These are phyloP conservation scores for Cryptoprocta ferox DNA, from an alignment of 2,797 vertebrate genomes.

Conservation along the genomic window DNA sequence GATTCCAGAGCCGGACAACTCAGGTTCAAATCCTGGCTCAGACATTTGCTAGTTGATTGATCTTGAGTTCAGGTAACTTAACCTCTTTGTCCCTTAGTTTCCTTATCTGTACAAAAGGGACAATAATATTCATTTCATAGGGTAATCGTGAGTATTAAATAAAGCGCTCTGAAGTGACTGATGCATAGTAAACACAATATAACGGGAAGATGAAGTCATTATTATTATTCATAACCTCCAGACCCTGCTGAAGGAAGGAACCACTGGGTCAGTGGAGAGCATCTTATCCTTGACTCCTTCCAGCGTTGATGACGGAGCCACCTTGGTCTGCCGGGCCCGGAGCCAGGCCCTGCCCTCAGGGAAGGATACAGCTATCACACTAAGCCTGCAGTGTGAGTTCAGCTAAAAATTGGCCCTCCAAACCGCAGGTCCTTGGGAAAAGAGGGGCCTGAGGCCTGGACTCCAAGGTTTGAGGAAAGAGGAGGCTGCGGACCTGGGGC, in stretches of 20 bases:
- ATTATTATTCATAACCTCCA: slow-evolving; percentile 73
- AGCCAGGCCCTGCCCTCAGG: slow-evolving; percentile 93
- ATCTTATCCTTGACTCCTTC: slow-evolving; percentile 92
- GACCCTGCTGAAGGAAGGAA: slow-evolving; percentile 90
- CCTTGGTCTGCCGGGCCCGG: slow-evolving; percentile 92
- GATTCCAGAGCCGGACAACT: background rate
- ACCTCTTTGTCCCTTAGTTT: slow-evolving; percentile 28
- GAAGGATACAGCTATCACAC: slow-evolving; percentile 91
- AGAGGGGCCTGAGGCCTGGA: background rate
- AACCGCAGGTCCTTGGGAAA: background rate
- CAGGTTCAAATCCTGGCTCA: slow-evolving; percentile 20
- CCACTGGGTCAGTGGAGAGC: slow-evolving; percentile 90
- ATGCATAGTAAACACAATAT: background rate
- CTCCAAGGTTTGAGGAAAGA: background rate
- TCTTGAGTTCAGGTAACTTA: background rate
- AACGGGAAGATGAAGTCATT: background rate
- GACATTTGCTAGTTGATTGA: background rate
- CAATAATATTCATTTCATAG: background rate
- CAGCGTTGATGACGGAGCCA: slow-evolving; percentile 91
- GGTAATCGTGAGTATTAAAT: background rate
- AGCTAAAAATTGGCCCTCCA: background rate
- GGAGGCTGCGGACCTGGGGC: background rate
- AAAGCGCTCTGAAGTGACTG: background rate
- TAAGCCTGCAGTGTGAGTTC: slow-evolving; percentile 94
- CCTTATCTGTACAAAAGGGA: background rate